Evolutionary conservation across 2,888 invertebrate species (phyloP), one percentile per base, ranked within the genome.

Genomic region (Escarpia spicata): DNA sequence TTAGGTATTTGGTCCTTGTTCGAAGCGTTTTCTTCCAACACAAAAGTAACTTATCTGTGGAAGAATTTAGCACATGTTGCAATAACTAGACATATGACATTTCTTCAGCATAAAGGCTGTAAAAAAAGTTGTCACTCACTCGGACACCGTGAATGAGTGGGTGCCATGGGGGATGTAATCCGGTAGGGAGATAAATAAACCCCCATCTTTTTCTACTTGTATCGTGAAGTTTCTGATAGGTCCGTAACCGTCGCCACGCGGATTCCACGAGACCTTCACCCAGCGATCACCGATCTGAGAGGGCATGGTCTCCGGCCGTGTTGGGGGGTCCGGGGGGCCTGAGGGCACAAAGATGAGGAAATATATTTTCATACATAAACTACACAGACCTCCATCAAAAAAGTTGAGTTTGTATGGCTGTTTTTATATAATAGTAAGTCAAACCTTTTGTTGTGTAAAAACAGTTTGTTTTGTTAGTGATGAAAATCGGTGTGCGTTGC

Each of bases 261-360:
- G 98, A n/a, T 98, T 98, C 99, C 99, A 99, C 93, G 98, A 98
- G 96, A 99, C 99, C n/a, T 99, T 99, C 94, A 99, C 98, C 95
- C 98, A 98, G 94, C 98, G 98, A 75, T 98, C 98, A 96, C 98
- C 98, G 92, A 99, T 97, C 96, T 99, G 98, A 91, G 98, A 98
- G 94, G 98, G 98, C 96, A 98, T 37, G 37, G 37, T 37, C 37
- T 37, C 98, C 0, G 99, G 99, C 93, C 97, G 97, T 0, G 98
- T 98, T 0, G 99, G 99, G 4, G 98, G 97, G 95, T 98, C 98
- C 0, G 98, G 98, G 26, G 75, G 26, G 75, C 26, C 75, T 75
- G 75, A 12, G 52, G 75, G 75, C n/a, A 75, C n/a, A 75, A 75
- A 75, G 19, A 75, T 26, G 19, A 9, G 52, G 9, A 52, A 15